phyloP scores from a whole-genome alignment of 2,888 invertebrate species.

The Melanostoma scalare region DNA sequence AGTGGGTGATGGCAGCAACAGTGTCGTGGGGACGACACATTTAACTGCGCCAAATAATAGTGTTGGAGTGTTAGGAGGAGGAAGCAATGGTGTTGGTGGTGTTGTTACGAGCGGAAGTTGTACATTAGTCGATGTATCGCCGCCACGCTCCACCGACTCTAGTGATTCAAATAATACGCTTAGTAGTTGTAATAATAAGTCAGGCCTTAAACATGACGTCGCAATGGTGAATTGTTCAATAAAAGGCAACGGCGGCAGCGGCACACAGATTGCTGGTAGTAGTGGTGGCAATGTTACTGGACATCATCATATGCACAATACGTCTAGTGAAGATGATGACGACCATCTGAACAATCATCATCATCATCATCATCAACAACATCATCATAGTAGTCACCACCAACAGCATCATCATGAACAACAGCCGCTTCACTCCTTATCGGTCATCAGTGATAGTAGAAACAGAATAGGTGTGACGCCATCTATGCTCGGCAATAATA shows the following conservation, averaged over 20 bases:
- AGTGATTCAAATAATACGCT: slow-evolving; percentile 78
- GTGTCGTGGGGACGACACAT: slow-evolving; percentile 58
- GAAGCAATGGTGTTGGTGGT: slow-evolving; percentile 62
- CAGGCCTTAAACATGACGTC: slow-evolving; percentile 80
- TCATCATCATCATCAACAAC: slow-evolving; percentile 57
- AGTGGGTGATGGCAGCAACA: slow-evolving; percentile 22
- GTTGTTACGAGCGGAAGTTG: slow-evolving; percentile 63
- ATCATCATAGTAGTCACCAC: slow-evolving; percentile 18
- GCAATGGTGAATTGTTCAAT: slow-evolving; percentile 81
- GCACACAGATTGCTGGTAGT: slow-evolving; percentile 39
- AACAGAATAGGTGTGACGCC: slow-evolving; percentile 47
- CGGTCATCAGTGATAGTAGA: slow-evolving; percentile 64
- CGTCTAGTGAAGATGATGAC: slow-evolving; percentile 60
- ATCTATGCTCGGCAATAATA: slow-evolving; percentile 54
- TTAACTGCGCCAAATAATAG: slow-evolving; percentile 37
- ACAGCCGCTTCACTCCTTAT: slow-evolving; percentile 49
- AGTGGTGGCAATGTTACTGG: slow-evolving; percentile 39
- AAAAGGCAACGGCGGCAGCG: slow-evolving; percentile 74
- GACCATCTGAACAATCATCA: slow-evolving; percentile 55
- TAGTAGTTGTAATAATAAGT: slow-evolving; percentile 76
- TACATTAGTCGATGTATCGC: slow-evolving; percentile 71
- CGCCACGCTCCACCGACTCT: slow-evolving; percentile 74
- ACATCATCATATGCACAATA: slow-evolving; percentile 54
- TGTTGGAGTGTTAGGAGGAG: slow-evolving; percentile 42
- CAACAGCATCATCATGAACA: slow-evolving; percentile 60